Base-by-base conservation (phyloP, 1,140 invertebrate species). In the Drosophila miranda region DNA sequence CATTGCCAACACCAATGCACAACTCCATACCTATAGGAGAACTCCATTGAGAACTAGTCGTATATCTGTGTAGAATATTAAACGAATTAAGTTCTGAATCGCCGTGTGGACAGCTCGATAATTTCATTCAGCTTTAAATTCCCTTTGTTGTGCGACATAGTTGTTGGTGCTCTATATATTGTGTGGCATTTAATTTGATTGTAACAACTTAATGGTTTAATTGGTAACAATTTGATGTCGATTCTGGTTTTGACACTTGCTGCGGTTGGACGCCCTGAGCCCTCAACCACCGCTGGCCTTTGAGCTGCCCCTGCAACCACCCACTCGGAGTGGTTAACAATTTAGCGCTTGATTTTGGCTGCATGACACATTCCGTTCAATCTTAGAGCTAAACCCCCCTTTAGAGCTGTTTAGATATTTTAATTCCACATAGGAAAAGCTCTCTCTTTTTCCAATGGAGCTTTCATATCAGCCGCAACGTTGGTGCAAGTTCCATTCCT, bases 191-290 rank as follows among this genome's bases (percentile, higher is more conserved):
- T 80, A 61, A 86, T 83, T 78, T 63, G 77, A 75, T 81, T 81
- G 55, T 84, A 89, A 89, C 75, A 89, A 84, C 78, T 88, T 89
- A 89, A 89, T 89, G 34, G 77, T 86, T 82, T 86, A 86, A 84
- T 81, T 80, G 77, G 43, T 23, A 49, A 66, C 43, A 49, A 66
- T 75, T 75, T 57, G 28, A 19, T 19, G 71, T 16, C 19, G 21
- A 34, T 55, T 53, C 30, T 38, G 51, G 11, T 13, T 48, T 67
- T 75, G 46, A 75, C 61, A 75, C 80, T 83, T 81, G 78, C 63
- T 75, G 75, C 78, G 34, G 2, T 61, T 78, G 62, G 49, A 38
- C 53, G 66, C 61, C 50, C 56, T 46, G 38, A 28, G 44, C 46
- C 16, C 56, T 46, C 42, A 28, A 44, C 46, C 16, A n/a, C 16